Evolutionary conservation across 53 echinoderm and acorn worm species (phyloP).

Genomic region (Arbacia lixula): DNA sequence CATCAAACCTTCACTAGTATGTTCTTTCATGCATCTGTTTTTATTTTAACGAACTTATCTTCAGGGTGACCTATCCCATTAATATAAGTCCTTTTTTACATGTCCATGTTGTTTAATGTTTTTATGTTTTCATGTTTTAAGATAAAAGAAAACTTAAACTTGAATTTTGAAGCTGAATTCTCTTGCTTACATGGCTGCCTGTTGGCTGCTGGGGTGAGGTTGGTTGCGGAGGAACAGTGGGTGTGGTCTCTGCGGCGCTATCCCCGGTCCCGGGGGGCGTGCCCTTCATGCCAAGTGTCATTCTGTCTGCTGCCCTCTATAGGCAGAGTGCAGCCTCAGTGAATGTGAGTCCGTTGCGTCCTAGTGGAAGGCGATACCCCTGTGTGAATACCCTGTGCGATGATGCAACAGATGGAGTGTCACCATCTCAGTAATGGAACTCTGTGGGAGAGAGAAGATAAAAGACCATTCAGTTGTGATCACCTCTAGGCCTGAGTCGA

Average conservation of each 20-base stretch:
- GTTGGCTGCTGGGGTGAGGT: constrained; percentile 13
- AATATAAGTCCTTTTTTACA: too few relatives aligned
- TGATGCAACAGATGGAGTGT: constrained; percentile 1
- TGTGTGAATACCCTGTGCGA: neutral
- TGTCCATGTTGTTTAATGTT: too few relatives aligned
- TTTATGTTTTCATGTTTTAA: too few relatives aligned
- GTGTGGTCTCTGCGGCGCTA: constrained; percentile 53
- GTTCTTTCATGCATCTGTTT: too few relatives aligned
- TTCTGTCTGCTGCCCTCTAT: constrained; percentile 32
- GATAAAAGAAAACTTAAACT: too few relatives aligned
- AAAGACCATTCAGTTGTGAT: too few relatives aligned
- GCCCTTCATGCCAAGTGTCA: constrained; percentile 90
- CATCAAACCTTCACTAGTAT: too few relatives aligned
- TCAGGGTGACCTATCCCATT: too few relatives aligned
- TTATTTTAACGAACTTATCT: too few relatives aligned
- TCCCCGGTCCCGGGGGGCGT: constrained; percentile 74
- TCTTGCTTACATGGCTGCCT: constrained; percentile 11
- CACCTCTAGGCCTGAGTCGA: too few relatives aligned
- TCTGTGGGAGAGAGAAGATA: neutral
- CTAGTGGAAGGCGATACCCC: neutral
- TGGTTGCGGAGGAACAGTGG: constrained; percentile 37
- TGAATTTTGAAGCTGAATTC: too few relatives aligned
- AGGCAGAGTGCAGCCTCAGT: neutral
- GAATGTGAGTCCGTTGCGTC: constrained; percentile 1
- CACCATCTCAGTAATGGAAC: constrained; percentile 34